phyloP scores from a whole-genome alignment of 2,797 vertebrate species.

The Takifugu rubripes region DNA sequence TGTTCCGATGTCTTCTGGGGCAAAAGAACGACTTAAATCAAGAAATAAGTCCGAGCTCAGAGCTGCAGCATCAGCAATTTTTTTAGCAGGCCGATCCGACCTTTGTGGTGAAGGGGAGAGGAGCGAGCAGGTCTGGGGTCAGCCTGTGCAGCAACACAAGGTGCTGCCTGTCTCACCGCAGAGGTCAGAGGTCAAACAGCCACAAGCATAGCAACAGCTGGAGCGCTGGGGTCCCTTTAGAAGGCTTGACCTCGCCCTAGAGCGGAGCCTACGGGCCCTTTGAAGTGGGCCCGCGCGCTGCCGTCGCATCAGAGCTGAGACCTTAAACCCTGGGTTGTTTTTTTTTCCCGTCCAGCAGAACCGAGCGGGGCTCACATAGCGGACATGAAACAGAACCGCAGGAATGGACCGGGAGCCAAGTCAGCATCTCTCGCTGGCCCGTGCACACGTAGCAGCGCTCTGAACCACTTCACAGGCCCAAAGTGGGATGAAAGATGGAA shows the following conservation, averaged over 20 bases:
- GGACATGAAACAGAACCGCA: slow-evolving; percentile 76
- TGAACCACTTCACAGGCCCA: slow-evolving; percentile 76
- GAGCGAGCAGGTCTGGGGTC: slow-evolving; percentile 52
- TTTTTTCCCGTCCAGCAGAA: slow-evolving; percentile 33
- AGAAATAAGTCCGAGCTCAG: neutral
- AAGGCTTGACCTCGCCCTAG: slow-evolving; percentile 43
- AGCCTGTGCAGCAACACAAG: slow-evolving; percentile 56
- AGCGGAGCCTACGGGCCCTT: slow-evolving; percentile 35
- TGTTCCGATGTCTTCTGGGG: neutral
- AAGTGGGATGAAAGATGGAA: slow-evolving; percentile 52
- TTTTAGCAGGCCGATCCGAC: slow-evolving; percentile 46
- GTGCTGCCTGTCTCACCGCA: slow-evolving; percentile 20
- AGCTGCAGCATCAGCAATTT: slow-evolving; percentile 28
- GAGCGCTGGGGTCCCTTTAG: slow-evolving; percentile 48
- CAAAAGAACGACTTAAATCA: neutral
- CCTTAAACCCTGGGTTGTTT: slow-evolving; percentile 30
- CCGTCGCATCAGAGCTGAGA: slow-evolving; percentile 34
- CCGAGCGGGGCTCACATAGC: slow-evolving; percentile 56
- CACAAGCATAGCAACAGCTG: slow-evolving; percentile 67
- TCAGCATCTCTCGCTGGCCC: slow-evolving; percentile 66
- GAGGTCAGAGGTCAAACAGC: slow-evolving; percentile 65
- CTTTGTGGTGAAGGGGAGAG: slow-evolving; percentile 23
- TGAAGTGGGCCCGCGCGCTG: slow-evolving; percentile 53
- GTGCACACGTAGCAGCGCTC: slow-evolving; percentile 57
- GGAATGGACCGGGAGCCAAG: slow-evolving; percentile 75